Evolutionary conservation across 2,797 vertebrate species (phyloP), one percentile per base, ranked within the genome.

Genomic region (Hafferia zeledoni): DNA sequence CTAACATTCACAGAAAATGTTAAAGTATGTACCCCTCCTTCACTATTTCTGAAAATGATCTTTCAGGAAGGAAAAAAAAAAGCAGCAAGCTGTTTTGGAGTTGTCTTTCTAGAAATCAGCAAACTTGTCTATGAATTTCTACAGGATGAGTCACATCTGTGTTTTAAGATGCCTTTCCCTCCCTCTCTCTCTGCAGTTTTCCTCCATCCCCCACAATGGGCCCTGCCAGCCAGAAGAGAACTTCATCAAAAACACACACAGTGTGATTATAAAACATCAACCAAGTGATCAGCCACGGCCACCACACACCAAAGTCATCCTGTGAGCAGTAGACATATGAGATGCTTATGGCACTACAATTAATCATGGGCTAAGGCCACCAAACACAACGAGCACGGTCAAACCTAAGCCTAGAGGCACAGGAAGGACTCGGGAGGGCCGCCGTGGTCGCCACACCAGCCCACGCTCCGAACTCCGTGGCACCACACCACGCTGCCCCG

Each of bases 191-290:
- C 60, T 83, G 77, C 65, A 85, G 85, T 65, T 91, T 25, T 72
- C 63, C 65, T 69, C 76, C 35, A 5, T 61, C 70, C 76, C 33
- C 60, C 75, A 74, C 13, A 1, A 77, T 0, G 0, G 60, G 53
- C 37, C 69, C 71, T 82, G 76, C 79, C 87, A 94, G 87, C 91
- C 95, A 96, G 91, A 87, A 90, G 83, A 95, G 85, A 95, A 95
- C 94, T 95, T 95, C 93, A 92, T 17, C 85, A 30, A 19, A 31
- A 90, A 91, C 30, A 88, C 35, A 57, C 90, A 92, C 31, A 8
- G 55, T 4, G n/a, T 8, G 76, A 93, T 93, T 90, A 89, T 57
- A 77, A 84, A 96, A 92, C 41, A 2, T n/a, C 94, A 92, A 77
- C 89, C 87, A 75, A 92, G 91, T 52, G 74, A 63, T 89, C 95